Evolutionary conservation across 53 echinoderm and acorn worm genomes (phyloP), one percentile per base, ranked within the genome.

Genomic region (Mesocentrotus franciscanus): DNA sequence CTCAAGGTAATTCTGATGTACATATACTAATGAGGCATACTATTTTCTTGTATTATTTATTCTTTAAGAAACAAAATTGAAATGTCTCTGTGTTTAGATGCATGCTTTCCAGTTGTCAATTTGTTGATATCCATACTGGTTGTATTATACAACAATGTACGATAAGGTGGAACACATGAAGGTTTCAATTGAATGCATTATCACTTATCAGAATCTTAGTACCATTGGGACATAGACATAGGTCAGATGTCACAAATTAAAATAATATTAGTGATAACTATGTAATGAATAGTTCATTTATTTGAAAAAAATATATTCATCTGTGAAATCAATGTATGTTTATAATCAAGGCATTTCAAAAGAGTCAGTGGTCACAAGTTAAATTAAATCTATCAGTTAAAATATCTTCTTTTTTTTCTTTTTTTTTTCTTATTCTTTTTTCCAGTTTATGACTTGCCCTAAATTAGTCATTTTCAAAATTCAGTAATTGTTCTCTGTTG

Each of bases 1-100:
- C 94, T 98, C 99, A 90, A 99, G 98, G 98, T 99, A 97, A 96
- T 83, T 3, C 8, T 29, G 29, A 33, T 27, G 29, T 4, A 60
- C 8, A 26, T 27, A n/a, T 71, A 71, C n/a, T 62, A 16, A 62
- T 1, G 62, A 17, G 15, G 27, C 29, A 72, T 4, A 26, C 1
- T 0, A n/a, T 27, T 29, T n/a, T 72, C 1, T 29, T 0, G 29
- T n/a, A 72, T 26, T 72, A 27, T 11, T n/a, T 72, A 72, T 72
- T 10, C 61, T 9, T 61, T 61, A 18, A 68, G 68, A 68, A 68
- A 22, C 24, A 68, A 68, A 68, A 26, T 10, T 74, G 74, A 74
- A 29, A 12, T 74, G 0, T 74, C 1, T 74, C 74, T 74, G 32
- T 6, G 0, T 29, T 68, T 29, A 74, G 74, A 26, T 71, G 71